These are phyloP conservation scores for Hemaris fuciformis DNA, from an alignment of 2,888 invertebrate species.

Conservation along the genomic window DNA sequence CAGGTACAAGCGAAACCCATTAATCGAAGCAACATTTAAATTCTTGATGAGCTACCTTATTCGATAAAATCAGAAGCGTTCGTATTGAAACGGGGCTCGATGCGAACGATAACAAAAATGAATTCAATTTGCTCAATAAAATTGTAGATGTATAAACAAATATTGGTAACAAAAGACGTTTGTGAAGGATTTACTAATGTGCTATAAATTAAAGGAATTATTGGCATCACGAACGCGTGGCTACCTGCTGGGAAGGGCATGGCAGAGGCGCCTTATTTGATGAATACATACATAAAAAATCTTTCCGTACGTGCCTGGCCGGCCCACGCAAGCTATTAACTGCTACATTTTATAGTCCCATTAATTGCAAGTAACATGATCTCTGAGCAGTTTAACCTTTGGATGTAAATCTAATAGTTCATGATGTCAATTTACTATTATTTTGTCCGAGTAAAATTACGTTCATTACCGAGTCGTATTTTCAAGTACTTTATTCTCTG, in stretches of 20 bases:
- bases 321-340: constrained; percentile 68
- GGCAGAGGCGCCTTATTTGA: constrained; percentile 68
- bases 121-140: constrained; percentile 21
- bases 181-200: constrained; percentile 49
- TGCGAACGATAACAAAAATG: constrained; percentile 15
- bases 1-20: constrained; percentile 24
- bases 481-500: not conserved
- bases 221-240: constrained; percentile 41
- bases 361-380: constrained; percentile 63
- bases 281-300: constrained; percentile 60
- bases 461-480: constrained; percentile 13
- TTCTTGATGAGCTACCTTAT: constrained; percentile 18
- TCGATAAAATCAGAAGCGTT: constrained; percentile 16
- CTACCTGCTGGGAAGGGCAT: constrained; percentile 62
- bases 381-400: constrained; percentile 56
- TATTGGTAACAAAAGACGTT: constrained; percentile 24
- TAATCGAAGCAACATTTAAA: constrained; percentile 32
- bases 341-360: constrained; percentile 68
- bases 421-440: constrained; percentile 30
- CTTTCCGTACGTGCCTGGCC: constrained; percentile 47
- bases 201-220: constrained; percentile 67
- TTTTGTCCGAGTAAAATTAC: constrained; percentile 39
- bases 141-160: constrained; percentile 15
- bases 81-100: constrained; percentile 11
- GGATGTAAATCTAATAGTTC: constrained; percentile 47